These are phyloP conservation scores for Drosophila malerkotliana DNA, from an alignment of 1,140 invertebrate species.

Conservation along the genomic window DNA sequence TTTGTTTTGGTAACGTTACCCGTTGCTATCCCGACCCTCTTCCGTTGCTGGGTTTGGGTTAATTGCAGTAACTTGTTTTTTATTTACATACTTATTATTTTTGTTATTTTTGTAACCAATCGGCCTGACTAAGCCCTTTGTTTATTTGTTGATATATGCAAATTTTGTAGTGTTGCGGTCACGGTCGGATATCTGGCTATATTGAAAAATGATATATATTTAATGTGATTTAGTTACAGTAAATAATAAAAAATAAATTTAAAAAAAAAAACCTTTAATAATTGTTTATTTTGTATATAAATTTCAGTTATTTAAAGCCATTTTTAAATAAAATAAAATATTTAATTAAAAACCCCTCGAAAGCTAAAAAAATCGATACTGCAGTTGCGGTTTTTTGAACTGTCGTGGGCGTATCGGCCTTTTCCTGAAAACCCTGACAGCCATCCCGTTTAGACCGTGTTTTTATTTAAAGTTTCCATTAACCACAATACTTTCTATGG, in stretches of 20 bases:
- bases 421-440: conserved; percentile 20
- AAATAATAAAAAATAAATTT: neutral
- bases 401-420: conserved; percentile 26
- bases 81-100: neutral
- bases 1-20: conserved; percentile 36
- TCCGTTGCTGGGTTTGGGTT: conserved; percentile 1
- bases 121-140: conserved; percentile 25
- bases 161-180: conserved; percentile 15
- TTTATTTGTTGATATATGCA: conserved; percentile 34
- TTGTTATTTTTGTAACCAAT: conserved; percentile 30
- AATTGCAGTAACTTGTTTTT: conserved; percentile 47
- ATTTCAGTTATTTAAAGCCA: neutral
- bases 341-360: neutral
- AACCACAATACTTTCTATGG: conserved; percentile 36
- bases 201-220: neutral
- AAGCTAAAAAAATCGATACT: neutral
- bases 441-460: conserved; percentile 24
- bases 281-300: neutral
- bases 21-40: conserved; percentile 13
- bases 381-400: conserved; percentile 32
- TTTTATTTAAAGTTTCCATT: conserved; percentile 6
- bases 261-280: neutral
- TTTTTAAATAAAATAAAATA: too few species aligned
- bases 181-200: neutral
- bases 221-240: neutral